A percentile compares a stretch with the other conserved stretches of the same genome.
phyloP scores from a whole-genome alignment of 2,888 invertebrate species.

The Ectemnius cavifrons region DNA sequence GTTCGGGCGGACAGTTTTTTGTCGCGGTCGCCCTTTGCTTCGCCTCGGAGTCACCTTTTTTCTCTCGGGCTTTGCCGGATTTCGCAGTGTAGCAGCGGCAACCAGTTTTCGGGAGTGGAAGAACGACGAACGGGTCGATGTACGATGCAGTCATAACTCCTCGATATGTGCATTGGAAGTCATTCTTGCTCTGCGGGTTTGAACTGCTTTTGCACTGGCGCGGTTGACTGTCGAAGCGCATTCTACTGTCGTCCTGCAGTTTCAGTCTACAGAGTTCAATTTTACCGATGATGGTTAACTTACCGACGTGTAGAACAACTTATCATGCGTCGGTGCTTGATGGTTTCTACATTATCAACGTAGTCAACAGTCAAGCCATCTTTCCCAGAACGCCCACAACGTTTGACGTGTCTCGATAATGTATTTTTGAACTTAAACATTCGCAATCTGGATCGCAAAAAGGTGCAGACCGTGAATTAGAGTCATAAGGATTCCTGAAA shows the following conservation, averaged over 20 bases:
- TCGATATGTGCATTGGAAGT: slow-evolving; percentile 65
- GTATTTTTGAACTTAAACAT: too few relatives aligned
- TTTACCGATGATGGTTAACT: slow-evolving; percentile 19
- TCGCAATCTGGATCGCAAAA: too few relatives aligned
- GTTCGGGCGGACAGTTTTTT: slow-evolving; percentile 52
- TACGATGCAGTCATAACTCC: slow-evolving; percentile 72
- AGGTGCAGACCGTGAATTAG: not conserved
- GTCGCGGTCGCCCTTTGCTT: slow-evolving; percentile 58
- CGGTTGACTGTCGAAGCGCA: not conserved
- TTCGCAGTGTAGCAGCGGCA: slow-evolving; percentile 59
- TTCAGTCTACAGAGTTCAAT: not conserved
- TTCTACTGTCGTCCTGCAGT: not conserved
- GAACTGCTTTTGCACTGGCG: slow-evolving; percentile 3
- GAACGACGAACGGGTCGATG: slow-evolving; percentile 67
- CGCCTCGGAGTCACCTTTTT: slow-evolving; percentile 36
- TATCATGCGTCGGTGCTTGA: too few relatives aligned
- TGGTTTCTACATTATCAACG: too few relatives aligned
- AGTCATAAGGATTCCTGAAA: not conserved
- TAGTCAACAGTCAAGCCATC: too few relatives aligned
- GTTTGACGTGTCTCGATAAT: too few relatives aligned
- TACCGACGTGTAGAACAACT: too few relatives aligned
- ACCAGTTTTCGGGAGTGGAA: slow-evolving; percentile 68
- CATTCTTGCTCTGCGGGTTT: slow-evolving; percentile 28
- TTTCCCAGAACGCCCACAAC: too few relatives aligned
- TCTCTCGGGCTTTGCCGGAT: slow-evolving; percentile 57